Conservation (phyloP, 1,140 invertebrate genomes). For the Apolygus lucorum region DNA sequence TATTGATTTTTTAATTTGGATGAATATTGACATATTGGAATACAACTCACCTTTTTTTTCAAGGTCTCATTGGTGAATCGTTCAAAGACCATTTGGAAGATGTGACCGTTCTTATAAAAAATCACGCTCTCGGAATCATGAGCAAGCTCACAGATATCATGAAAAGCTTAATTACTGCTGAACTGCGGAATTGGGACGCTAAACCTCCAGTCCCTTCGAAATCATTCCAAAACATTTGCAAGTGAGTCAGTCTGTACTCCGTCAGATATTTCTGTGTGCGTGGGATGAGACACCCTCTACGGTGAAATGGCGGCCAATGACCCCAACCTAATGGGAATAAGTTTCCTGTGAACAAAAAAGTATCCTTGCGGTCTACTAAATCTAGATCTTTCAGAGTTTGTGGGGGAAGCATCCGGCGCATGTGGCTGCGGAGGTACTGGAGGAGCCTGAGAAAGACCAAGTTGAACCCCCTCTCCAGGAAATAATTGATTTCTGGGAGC, state of each 20-base stretch:
- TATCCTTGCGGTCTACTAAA: too few relatives aligned
- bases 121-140: constrained; percentile 85
- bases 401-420: too few relatives aligned
- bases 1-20: neutral
- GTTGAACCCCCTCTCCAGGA: too few relatives aligned
- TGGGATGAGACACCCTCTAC: too few relatives aligned
- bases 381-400: too few relatives aligned
- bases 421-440: too few relatives aligned
- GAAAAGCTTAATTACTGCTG: constrained; percentile 65
- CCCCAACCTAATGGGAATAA: too few relatives aligned
- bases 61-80: constrained; percentile 32
- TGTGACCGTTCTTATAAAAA: constrained; percentile 31
- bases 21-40: neutral
- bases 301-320: too few relatives aligned
- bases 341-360: too few relatives aligned
- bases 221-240: constrained; percentile 81
- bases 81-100: constrained; percentile 29
- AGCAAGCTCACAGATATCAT: constrained; percentile 85
- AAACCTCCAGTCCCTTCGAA: constrained; percentile 90
- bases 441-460: too few relatives aligned
- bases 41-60: constrained; percentile 18
- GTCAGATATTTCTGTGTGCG: too few relatives aligned
- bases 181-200: constrained; percentile 80
- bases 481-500: too few relatives aligned
- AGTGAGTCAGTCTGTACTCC: constrained; percentile 38